These are phyloP conservation scores for Aquatica leii DNA, from an alignment of 2,888 invertebrate genomes.

Conservation along the genomic window DNA sequence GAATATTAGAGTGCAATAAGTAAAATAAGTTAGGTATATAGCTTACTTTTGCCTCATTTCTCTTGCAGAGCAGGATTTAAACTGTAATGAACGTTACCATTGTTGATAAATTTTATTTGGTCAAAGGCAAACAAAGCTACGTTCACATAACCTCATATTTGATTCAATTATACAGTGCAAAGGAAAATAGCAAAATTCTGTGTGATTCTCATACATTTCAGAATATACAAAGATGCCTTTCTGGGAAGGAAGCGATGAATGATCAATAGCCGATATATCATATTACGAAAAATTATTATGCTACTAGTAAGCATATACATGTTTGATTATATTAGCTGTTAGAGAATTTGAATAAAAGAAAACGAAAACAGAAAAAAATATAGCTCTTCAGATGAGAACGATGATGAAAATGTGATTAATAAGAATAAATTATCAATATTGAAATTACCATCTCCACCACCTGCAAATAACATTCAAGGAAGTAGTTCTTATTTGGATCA, in stretches of 20 bases:
- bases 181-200: background rate
- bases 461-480: background rate
- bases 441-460: slow-evolving; percentile 6
- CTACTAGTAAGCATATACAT: slow-evolving; percentile 2
- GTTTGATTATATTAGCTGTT: background rate
- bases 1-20: background rate
- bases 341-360: background rate
- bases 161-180: background rate
- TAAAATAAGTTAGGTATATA: background rate
- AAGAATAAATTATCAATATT: background rate
- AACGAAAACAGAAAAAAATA: slow-evolving; percentile 4
- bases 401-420: background rate
- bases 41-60: slow-evolving; percentile 1
- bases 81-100: no score
- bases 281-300: slow-evolving; percentile 2
- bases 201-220: background rate
- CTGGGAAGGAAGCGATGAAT: background rate
- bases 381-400: slow-evolving; percentile 4
- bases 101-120: background rate
- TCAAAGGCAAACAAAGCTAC: background rate
- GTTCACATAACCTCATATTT: slow-evolving; percentile 4
- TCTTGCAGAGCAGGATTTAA: background rate
- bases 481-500: background rate
- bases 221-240: slow-evolving; percentile 3
- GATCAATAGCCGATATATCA: slow-evolving; percentile 1